Percentiles rank a stretch among this genome's conserved stretches.
phyloP scores from a whole-genome alignment of 1,140 invertebrate genomes.

The Drosophila littoralis region DNA sequence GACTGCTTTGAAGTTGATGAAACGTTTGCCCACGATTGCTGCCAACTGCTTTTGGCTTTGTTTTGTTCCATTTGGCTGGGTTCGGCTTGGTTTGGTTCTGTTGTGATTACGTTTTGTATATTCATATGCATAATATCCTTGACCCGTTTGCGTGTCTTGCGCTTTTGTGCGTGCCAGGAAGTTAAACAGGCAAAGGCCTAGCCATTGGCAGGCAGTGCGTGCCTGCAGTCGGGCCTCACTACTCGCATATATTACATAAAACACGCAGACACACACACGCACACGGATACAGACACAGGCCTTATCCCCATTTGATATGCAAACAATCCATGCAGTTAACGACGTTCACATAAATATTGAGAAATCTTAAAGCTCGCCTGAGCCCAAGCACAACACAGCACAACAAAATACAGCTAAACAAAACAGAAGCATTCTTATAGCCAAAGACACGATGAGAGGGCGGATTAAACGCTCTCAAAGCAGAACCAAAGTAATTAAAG shows the following conservation, averaged over 20 bases:
- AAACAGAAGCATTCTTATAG: not conserved
- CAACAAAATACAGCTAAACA: slow-evolving; percentile 2
- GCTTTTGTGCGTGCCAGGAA: slow-evolving; percentile 67
- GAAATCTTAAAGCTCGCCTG: slow-evolving; percentile 31
- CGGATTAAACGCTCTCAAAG: slow-evolving; percentile 25
- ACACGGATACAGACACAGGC: slow-evolving; percentile 2
- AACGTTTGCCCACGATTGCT: slow-evolving; percentile 23
- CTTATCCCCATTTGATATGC: slow-evolving; percentile 60
- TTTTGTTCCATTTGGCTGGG: slow-evolving; percentile 13
- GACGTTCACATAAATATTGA: slow-evolving; percentile 66
- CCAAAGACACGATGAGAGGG: not conserved
- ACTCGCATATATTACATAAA: slow-evolving; percentile 31
- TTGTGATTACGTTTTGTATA: slow-evolving; percentile 45
- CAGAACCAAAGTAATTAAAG: slow-evolving; percentile 26
- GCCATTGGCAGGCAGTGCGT: slow-evolving; percentile 26
- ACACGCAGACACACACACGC: slow-evolving; percentile 14
- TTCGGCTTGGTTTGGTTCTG: not conserved
- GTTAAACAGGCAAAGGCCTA: slow-evolving; percentile 22
- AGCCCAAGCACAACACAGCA: slow-evolving; percentile 5
- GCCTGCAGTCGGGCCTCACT: slow-evolving; percentile 23
- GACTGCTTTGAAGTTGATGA: slow-evolving; percentile 35
- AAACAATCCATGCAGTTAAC: slow-evolving; percentile 71
- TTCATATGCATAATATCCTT: slow-evolving; percentile 77
- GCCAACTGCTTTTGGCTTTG: slow-evolving; percentile 14
- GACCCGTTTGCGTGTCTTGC: slow-evolving; percentile 68